Evolutionary conservation across 2,888 invertebrate species (phyloP).

Genomic region (Eugnorisma glareosa): DNA sequence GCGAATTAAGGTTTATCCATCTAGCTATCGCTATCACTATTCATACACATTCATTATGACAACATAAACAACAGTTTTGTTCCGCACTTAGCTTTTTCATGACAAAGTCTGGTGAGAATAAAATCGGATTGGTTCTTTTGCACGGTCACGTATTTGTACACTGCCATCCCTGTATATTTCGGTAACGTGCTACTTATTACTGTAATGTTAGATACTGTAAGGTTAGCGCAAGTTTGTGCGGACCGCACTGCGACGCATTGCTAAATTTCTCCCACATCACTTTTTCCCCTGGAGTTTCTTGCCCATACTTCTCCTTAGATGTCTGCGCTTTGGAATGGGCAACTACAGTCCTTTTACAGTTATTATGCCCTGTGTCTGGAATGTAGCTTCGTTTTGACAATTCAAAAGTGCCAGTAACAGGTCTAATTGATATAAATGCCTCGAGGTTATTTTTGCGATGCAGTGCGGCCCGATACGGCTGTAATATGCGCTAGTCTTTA

Average conservation of each 20-base stretch:
- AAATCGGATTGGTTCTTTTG: constrained; percentile 27
- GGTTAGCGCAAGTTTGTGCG: constrained; percentile 3
- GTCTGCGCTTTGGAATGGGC: not conserved
- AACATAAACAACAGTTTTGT: constrained; percentile 25
- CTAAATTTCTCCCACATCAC: no score
- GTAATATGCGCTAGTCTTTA: not conserved
- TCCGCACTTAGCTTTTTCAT: constrained; percentile 38
- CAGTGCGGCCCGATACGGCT: not conserved
- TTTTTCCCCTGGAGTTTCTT: not conserved
- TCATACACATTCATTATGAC: constrained; percentile 32
- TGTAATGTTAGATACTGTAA: constrained; percentile 1
- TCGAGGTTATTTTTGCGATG: not conserved
- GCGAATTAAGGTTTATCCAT: constrained; percentile 9
- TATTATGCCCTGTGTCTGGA: not conserved
- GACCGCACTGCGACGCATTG: not conserved
- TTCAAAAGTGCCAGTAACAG: not conserved
- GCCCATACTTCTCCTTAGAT: not conserved
- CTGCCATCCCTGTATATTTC: constrained; percentile 7
- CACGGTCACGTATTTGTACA: constrained; percentile 39
- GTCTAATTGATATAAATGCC: not conserved
- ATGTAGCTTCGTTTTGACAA: not conserved
- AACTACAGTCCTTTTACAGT: not conserved
- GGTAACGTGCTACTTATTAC: constrained; percentile 10
- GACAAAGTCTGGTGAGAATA: constrained; percentile 7
- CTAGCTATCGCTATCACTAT: constrained; percentile 37